Evolutionary conservation across 2,797 vertebrate genomes (phyloP).

Genomic region (Syndactyla subalaris): DNA sequence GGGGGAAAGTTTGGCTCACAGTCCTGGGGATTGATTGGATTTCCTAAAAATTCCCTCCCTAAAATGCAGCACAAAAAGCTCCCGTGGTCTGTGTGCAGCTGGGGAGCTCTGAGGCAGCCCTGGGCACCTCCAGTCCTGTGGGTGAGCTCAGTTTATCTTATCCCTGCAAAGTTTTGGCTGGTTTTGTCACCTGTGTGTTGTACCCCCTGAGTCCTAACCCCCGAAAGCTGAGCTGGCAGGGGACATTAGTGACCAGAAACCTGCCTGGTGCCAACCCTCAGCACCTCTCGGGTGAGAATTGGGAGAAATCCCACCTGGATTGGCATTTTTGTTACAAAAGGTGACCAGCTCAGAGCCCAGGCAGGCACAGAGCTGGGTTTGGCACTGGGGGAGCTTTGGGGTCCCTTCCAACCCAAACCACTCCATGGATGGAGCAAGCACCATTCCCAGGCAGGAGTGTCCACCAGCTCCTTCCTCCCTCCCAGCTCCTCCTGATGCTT

Average conservation of each 20-base stretch:
- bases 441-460: background rate
- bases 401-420: background rate
- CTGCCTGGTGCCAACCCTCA: background rate
- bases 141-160: background rate
- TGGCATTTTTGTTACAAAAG: background rate
- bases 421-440: accelerated
- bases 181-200: background rate
- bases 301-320: background rate
- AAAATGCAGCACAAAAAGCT: background rate
- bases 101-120: background rate
- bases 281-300: accelerated
- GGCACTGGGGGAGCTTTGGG: background rate
- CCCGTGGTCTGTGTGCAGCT: background rate
- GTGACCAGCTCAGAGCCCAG: background rate
- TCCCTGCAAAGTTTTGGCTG: background rate
- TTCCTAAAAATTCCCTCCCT: background rate
- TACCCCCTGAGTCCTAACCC: background rate
- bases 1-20: accelerated
- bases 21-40: background rate
- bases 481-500: accelerated
- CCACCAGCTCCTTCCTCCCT: background rate
- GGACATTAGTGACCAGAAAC: background rate
- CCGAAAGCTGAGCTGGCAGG: background rate
- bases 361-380: background rate
- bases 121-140: background rate